Base-by-base conservation (phyloP, 2,888 invertebrate genomes). In the Leptura quadrifasciata region DNA sequence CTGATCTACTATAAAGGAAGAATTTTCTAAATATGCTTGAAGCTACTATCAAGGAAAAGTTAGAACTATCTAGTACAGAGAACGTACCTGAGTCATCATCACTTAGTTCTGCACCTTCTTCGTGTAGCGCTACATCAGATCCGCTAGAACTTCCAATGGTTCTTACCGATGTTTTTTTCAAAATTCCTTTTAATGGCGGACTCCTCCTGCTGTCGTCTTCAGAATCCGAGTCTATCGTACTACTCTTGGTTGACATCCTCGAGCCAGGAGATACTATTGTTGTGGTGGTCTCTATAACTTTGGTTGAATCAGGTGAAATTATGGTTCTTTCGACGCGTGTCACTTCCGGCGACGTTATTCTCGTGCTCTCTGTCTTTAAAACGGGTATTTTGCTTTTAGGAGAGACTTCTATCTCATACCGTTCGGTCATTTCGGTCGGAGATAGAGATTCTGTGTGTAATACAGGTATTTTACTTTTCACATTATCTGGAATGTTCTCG, bases 101-200 rank as follows among this genome's bases (percentile, higher is more conserved):
- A 86, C 92, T 92, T 78, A 92, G 89, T 84, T 93, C 92, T 61
- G 91, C 91, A 74, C 93, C 93, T 76, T 89, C 90, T 88, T 93
- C 93, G 86, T 93, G 93, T 77, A 93, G 89, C 76, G 93, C 93
- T 75, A 93, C 90, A 86, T 93, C 93, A 47, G 92, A 92, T 72
- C 92, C 93, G 85, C 93, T 93, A 77, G 92, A 93, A 84, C 92
- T 92, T 81, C 92, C 92, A 74, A 92, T 87, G 52, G 91, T 91
- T 85, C 91, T 89, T 17, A 81, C 76, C 27, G 77, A 79, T 55
- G 82, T 84, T 81, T 88, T 89, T 84, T 89, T 89, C 76, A 89
- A 81, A 63, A 89, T 89, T 10, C 89, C 87, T 81, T 88, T 89
- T 71, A 88, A 76, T 35, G 87, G 88, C n/a, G 88, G 87, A 81